Conservation (phyloP, 2,888 invertebrate genomes). For the Acronicta leporina region DNA sequence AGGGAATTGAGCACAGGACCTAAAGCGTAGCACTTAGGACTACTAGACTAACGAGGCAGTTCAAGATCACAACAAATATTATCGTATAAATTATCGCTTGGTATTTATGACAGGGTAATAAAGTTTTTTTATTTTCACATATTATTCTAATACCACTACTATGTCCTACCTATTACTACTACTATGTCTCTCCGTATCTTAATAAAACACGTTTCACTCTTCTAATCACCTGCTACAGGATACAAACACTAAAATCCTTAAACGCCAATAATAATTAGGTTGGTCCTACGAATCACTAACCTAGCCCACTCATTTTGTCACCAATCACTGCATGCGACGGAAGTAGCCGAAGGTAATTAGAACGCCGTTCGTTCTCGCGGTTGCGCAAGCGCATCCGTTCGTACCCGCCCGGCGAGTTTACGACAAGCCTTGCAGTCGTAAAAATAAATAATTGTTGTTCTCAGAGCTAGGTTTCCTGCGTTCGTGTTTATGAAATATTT, state of each 20-base stretch:
- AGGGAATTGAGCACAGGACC: no score
- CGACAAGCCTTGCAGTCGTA: conserved; percentile 36
- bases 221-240: background rate
- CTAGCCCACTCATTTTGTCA: conserved; percentile 48
- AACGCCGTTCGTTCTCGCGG: conserved; percentile 49
- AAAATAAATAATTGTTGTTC: conserved; percentile 32
- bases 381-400: conserved; percentile 66
- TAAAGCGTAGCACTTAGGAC: no score
- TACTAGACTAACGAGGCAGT: no score
- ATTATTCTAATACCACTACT: no score
- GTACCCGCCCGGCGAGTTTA: conserved; percentile 21
- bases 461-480: conserved; percentile 39
- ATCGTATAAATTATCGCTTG: no score
- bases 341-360: conserved; percentile 56
- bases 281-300: conserved; percentile 40
- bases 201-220: no score
- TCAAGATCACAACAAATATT: no score
- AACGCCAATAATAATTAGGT: conserved; percentile 1
- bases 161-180: no score
- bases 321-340: conserved; percentile 43
- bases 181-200: no score
- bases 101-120: no score
- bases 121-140: no score
- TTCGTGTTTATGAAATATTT: conserved; percentile 10
- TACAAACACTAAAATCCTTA: background rate